Percentiles rank a stretch among this genome's conserved stretches.
Conservation (phyloP, 2,113 vertebrate species). For the Quiscalus mexicanus region DNA sequence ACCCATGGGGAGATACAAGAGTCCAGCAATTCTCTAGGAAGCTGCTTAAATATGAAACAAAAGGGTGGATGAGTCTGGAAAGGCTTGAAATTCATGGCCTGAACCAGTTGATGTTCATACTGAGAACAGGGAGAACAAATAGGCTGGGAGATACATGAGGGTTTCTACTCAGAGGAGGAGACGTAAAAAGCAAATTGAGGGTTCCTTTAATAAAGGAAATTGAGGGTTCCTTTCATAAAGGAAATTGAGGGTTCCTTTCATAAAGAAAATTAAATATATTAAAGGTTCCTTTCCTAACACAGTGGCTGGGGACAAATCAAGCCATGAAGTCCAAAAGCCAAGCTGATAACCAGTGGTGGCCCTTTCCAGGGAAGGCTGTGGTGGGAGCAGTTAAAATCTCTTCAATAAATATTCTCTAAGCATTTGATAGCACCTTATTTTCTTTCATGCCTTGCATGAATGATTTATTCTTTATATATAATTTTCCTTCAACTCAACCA, state of each 20-base stretch:
- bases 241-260: not conserved
- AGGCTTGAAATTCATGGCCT: not conserved
- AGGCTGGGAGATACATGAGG: not conserved
- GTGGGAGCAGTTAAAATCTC: not conserved
- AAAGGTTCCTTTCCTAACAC: not conserved
- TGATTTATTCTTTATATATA: not conserved
- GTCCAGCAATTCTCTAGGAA: not conserved
- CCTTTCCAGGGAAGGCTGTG: not conserved
- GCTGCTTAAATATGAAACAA: not conserved
- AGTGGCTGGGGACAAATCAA: not conserved
- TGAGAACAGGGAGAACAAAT: not conserved
- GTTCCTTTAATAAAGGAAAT: not conserved
- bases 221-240: not conserved
- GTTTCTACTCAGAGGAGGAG: not conserved
- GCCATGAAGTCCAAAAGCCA: not conserved
- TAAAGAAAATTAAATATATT: not conserved
- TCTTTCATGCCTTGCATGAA: not conserved
- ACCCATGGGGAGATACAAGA: too few species aligned
- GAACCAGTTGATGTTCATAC: fast-evolving
- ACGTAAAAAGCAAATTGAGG: not conserved
- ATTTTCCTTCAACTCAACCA: not conserved
- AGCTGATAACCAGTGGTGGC: not conserved
- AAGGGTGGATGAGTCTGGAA: too few species aligned
- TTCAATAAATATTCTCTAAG: not conserved
- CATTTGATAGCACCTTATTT: not conserved